Base-by-base conservation (phyloP, 92 coral and sea anemone species). In the Blastomussa wellsi region DNA sequence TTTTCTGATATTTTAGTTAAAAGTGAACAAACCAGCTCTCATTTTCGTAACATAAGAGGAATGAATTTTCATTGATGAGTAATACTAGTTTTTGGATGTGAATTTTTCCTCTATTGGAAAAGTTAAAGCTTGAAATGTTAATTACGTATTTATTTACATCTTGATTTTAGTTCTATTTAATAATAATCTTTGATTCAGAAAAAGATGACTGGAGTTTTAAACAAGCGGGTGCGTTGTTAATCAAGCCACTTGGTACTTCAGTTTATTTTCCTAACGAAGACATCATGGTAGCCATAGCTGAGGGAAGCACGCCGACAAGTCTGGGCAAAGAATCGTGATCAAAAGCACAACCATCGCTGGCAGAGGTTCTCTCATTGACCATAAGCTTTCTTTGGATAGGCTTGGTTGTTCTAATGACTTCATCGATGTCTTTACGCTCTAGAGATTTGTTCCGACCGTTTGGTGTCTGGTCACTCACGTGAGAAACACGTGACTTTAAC, bases 281-380 rank as follows among this genome's bases (percentile, higher is more conserved):
- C 22, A 38, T 24, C n/a, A 10, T 41, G 36, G 66, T 70, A 47
- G 76, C 85, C 29, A 52, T 9, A n/a, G 74, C 62, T 5, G 78
- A 82, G 28, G 86, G 66, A 49, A 82, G 78, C 28, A 82, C 86
- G 12, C 48, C 86, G 38, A 71, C 49, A 70, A 82, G 38, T 52
- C 39, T 82, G 13, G 86, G 86, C 68, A 82, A 24, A 53, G 26
- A 70, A 55, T 82, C 86, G 16, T 82, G 74, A 82, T 82, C 86
- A 9, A 82, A 72, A 15, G 86, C 86, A 71, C 57, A 71, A 38
- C 86, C 78, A 70, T 33, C 48, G 0, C 64, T 67, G 3, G 10
- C 17, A 19, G 68, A 17, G 29, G 69, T 7, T 72, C 41, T 76
- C 15, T 32, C 35, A 51, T 72, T 57, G 20, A 55, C 38, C 42